These are phyloP conservation scores for Crossaster papposus DNA, from an alignment of 53 echinoderm and acorn worm genomes.

Conservation along the genomic window DNA sequence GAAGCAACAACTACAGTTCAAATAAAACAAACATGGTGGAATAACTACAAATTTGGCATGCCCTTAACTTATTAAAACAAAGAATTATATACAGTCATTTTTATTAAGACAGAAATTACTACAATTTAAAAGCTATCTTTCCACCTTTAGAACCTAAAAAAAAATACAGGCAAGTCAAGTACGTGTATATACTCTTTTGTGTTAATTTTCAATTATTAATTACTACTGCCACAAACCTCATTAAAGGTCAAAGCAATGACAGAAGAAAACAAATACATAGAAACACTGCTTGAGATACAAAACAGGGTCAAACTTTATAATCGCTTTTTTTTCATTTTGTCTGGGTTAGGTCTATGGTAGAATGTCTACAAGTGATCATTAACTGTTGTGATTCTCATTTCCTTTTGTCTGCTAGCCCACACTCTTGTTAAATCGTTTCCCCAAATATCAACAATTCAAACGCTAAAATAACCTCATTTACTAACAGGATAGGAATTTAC, in stretches of 20 bases:
- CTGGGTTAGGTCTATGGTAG: background rate
- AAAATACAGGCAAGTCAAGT: background rate
- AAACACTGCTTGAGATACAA: background rate
- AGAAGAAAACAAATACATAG: background rate
- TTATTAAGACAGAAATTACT: background rate
- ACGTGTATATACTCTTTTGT: background rate
- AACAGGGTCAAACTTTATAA: background rate
- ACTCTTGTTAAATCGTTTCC: background rate
- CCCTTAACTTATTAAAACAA: slow-evolving; percentile 7
- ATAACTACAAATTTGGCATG: slow-evolving; percentile 29
- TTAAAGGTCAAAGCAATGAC: background rate
- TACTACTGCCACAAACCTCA: background rate
- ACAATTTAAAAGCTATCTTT: background rate
- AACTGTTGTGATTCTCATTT: background rate
- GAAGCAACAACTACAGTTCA: background rate
- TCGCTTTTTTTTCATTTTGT: background rate
- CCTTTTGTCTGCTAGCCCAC: background rate
- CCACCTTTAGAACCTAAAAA: background rate
- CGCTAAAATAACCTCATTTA: background rate
- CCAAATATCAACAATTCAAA: background rate
- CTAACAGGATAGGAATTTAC: background rate
- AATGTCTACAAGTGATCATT: background rate
- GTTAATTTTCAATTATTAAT: background rate
- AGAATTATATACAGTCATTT: background rate
- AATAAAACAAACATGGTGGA: slow-evolving; percentile 25